Base-by-base conservation (phyloP, 2,888 invertebrate species). In the Eupelmus urozonus region DNA sequence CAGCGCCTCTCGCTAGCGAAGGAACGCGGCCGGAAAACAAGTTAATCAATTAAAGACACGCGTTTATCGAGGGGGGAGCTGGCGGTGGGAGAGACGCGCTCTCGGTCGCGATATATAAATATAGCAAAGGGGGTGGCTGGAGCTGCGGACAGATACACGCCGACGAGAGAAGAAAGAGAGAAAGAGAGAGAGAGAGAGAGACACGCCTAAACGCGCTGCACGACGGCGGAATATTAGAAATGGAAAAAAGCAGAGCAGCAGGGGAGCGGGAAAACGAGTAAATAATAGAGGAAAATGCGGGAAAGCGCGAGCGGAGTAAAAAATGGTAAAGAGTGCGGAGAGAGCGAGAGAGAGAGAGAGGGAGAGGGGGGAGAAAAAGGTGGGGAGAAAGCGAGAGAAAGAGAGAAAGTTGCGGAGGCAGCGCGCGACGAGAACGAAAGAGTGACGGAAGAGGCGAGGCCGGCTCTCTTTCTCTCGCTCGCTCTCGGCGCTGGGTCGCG, bases 351-450 rank as follows among this genome's bases (percentile, higher is more conserved):
- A 18, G 62, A 25, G 29, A 63, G 45, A 34, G 34, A 5, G 9
- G 34, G 9, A 34, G 57, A n/a, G n/a, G n/a, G n/a, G n/a, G n/a
- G n/a, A 20, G 25, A 53, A 16, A 42, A 9, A 25, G n/a, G 29
- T 11, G 34, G 2, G 40, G 34, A 18, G 25, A n/a, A 29, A 13
- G 66, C 18, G 55, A 34, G 29, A 40, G 40, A 62, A 27, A 27
- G 59, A 25, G 62, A 49, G 70, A 34, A 55, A 73, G 60, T 65
- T 42, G 59, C 25, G 55, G 55, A 63, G 42, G 66, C 49, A 60
- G 75, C 63, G 75, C 70, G 20, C 4, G 20, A 11, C 18, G 81
- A 80, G 80, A n/a, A n/a, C 79, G 45, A 80, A 60, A 79, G 53
- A 67, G 67, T 29, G 57, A 29, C 40, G 67, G 40, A 40, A 55